These are phyloP conservation scores for Actenoides hombroni DNA, from an alignment of 2,113 vertebrate genomes.

Conservation along the genomic window DNA sequence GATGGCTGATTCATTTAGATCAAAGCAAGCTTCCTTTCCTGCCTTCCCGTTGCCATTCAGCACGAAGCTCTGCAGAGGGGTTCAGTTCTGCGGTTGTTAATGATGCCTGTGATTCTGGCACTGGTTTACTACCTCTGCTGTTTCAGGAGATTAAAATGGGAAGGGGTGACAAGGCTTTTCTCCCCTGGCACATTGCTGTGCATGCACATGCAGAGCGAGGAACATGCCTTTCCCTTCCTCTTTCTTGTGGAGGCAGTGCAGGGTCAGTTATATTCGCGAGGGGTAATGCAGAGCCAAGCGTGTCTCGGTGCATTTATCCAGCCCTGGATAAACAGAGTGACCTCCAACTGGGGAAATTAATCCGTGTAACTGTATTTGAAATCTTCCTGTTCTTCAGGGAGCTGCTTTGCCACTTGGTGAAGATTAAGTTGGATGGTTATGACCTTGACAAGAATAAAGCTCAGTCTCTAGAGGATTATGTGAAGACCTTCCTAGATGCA, in stretches of 20 bases:
- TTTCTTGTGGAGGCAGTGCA: background rate
- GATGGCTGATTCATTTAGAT: background rate
- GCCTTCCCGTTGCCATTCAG: background rate
- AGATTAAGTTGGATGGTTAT: constrained; percentile 81
- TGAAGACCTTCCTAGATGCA: constrained; percentile 87
- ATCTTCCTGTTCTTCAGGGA: constrained; percentile 77
- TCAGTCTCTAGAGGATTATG: constrained; percentile 84
- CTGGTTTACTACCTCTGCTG: background rate
- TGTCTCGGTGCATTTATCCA: background rate
- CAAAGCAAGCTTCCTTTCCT: background rate
- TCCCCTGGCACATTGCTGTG: background rate
- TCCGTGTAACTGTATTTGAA: background rate
- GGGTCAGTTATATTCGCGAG: background rate
- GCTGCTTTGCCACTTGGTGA: constrained; percentile 83
- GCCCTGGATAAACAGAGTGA: background rate
- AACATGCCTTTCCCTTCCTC: background rate
- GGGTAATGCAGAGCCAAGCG: background rate
- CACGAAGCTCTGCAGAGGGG: background rate
- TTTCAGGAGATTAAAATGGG: background rate
- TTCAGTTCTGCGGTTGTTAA: background rate
- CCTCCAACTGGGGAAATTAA: background rate
- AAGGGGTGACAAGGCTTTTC: background rate
- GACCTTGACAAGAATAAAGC: constrained; percentile 77
- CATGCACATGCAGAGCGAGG: background rate
- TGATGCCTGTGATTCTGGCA: background rate